Base-by-base conservation (phyloP, 2,113 vertebrate species). In the Geococcyx californianus region DNA sequence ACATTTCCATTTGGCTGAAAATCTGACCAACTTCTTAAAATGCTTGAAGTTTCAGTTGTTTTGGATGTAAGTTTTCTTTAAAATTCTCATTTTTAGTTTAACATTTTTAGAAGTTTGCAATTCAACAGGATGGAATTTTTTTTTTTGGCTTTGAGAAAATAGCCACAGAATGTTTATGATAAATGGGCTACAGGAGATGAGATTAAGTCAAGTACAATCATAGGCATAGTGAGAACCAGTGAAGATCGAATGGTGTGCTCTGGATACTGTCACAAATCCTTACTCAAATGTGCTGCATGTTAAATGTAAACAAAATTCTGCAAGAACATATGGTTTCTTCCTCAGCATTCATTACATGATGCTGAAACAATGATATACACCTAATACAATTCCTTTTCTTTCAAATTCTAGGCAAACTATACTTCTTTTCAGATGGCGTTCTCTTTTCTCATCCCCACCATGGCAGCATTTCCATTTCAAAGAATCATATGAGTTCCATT, bases 341-440 rank as follows among this genome's bases (percentile, higher is more conserved):
- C 45, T 51, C n/a, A 29, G 44, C 20, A 19, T 49, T 23, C 21
- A 49, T 24, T 21, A 49, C 47, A 24, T 21, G 42, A 7, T 63
- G 23, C n/a, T 68, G 31, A 58, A 60, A 68, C 33, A 9, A 1
- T 28, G 17, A 54, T 56, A 5, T 13, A 6, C 23, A 36, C 16
- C 68, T 82, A 40, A 92, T 9, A 10, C 2, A 16, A 6, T 2
- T 55, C 16, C 0, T 74, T 75, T 82, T 76, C 70, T 34, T 95
- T 97, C 23, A 23, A 98, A 72, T 86, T 89, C 11, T 34, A 97
- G 99, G 99, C 36, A 99, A 99, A 95, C 68, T 99, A 24, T 91
- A 97, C 84, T 99, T 99, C 98, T 99, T 99, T 94, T 98, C 99
- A 3, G 97, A 98, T 55, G 99, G 99, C 42, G 92, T 99, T 89